Evolutionary conservation across 2,113 vertebrate species (phyloP).

Genomic region (Xiphophorus maculatus): DNA sequence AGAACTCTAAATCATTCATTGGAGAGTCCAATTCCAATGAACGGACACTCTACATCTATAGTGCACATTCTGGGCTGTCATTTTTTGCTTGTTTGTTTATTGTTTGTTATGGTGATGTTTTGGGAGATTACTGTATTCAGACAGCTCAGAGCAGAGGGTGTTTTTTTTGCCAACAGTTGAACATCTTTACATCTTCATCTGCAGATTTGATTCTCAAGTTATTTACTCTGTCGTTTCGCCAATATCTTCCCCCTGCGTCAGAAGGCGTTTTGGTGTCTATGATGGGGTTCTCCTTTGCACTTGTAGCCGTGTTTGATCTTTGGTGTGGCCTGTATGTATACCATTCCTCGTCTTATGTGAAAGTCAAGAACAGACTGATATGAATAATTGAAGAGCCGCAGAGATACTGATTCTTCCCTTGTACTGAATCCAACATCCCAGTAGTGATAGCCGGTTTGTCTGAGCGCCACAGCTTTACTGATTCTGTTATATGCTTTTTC

Average conservation of each 20-base stretch:
- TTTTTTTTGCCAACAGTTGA: conserved; percentile 30
- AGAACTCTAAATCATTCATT: too few species aligned
- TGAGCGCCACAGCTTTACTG: conserved; percentile 43
- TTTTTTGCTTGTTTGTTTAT: too few species aligned
- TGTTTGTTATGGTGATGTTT: too few species aligned
- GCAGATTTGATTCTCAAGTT: conserved; percentile 32
- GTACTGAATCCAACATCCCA: conserved; percentile 39
- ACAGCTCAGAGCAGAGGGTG: background rate
- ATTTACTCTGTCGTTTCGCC: conserved; percentile 9
- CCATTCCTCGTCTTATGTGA: conserved; percentile 46
- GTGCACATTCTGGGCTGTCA: too few species aligned
- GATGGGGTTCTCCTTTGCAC: conserved; percentile 35
- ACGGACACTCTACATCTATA: too few species aligned
- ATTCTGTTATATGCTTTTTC: conserved; percentile 50
- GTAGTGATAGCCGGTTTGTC: conserved; percentile 60
- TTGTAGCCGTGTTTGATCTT: conserved; percentile 42
- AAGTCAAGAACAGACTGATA: conserved; percentile 58
- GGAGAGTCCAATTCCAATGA: too few species aligned
- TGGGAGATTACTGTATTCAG: background rate
- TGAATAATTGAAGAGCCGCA: conserved; percentile 66
- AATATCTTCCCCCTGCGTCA: conserved; percentile 20
- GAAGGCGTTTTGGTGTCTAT: conserved; percentile 33
- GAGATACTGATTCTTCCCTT: conserved; percentile 53
- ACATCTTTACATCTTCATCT: conserved; percentile 45
- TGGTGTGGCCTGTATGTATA: conserved; percentile 53